Evolutionary conservation across 2,888 invertebrate species (phyloP).

Genomic region (Microchrysa polita): DNA sequence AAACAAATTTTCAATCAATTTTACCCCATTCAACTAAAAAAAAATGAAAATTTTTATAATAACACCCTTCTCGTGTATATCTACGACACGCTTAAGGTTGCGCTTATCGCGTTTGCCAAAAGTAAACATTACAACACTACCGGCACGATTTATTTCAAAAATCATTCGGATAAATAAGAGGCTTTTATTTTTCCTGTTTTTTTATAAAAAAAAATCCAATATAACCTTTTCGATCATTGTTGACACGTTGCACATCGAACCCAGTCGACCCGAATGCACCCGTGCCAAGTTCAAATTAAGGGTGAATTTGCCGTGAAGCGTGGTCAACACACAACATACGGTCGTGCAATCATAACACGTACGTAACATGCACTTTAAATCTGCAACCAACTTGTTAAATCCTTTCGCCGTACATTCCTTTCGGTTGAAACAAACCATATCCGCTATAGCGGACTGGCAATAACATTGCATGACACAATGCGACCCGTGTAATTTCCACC

Average conservation of each 20-base stretch:
- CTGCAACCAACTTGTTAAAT: slow-evolving; percentile 18
- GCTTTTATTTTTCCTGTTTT: neutral
- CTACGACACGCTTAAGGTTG: neutral
- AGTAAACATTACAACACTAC: neutral
- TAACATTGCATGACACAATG: neutral
- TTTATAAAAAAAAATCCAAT: neutral
- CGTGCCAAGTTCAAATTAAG: slow-evolving; percentile 11
- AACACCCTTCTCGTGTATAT: neutral
- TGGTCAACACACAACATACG: slow-evolving; percentile 1
- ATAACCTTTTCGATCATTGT: neutral
- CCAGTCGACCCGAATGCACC: slow-evolving; percentile 1
- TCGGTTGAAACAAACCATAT: neutral
- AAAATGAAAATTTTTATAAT: neutral
- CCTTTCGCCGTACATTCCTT: slow-evolving; percentile 17
- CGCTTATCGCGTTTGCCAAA: neutral
- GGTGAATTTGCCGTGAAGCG: slow-evolving; percentile 13
- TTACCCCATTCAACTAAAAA: slow-evolving; percentile 4
- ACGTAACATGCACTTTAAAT: slow-evolving; percentile 14
- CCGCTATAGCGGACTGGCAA: too few species aligned
- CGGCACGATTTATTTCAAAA: neutral
- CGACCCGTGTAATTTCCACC: slow-evolving; percentile 6
- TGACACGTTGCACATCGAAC: neutral
- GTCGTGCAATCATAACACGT: too few species aligned
- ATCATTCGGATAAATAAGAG: neutral
- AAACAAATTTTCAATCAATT: neutral